These are phyloP conservation scores for Rhyacophila brunnea DNA, from an alignment of 1,140 invertebrate species.

Conservation along the genomic window DNA sequence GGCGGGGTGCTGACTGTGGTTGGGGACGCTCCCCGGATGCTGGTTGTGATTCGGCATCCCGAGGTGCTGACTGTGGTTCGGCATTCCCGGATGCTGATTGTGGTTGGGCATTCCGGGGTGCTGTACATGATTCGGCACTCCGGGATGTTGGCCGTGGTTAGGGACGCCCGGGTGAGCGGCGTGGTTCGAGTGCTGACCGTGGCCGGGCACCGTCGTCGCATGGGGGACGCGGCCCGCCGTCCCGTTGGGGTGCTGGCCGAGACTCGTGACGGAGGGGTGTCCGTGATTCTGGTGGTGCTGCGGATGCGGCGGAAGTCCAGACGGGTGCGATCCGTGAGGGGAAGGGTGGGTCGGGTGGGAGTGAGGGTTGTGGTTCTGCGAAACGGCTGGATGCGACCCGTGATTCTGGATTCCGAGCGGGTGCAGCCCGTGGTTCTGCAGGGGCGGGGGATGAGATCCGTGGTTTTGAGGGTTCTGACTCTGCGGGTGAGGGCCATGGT, in stretches of 20 bases:
- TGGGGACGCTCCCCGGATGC: conserved; percentile 12
- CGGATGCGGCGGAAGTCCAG: conserved; percentile 24
- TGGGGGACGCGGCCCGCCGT: conserved; percentile 5
- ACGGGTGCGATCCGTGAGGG: conserved; percentile 15
- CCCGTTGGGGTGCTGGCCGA: conserved; percentile 6
- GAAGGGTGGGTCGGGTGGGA: conserved; percentile 11
- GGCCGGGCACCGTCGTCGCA: neutral
- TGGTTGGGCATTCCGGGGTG: conserved; percentile 16
- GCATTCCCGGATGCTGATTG: conserved; percentile 12
- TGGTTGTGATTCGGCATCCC: conserved; percentile 17
- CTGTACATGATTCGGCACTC: conserved; percentile 13
- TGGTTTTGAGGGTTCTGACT: conserved; percentile 47
- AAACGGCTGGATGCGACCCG: conserved; percentile 5
- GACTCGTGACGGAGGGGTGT: conserved; percentile 7
- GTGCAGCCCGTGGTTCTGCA: conserved; percentile 34
- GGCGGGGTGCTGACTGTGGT: conserved; percentile 20
- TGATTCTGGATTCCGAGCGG: conserved; percentile 17
- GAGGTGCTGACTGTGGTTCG: conserved; percentile 14
- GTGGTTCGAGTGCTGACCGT: conserved; percentile 15
- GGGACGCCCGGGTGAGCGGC: neutral
- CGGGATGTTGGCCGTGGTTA: conserved; percentile 17
- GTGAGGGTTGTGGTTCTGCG: conserved; percentile 4
- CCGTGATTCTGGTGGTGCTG: conserved; percentile 30
- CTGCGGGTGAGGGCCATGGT: conserved; percentile 53
- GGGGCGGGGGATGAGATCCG: conserved; percentile 27